These are phyloP conservation scores for Chloromyia formosa DNA, from an alignment of 2,888 invertebrate species.

Conservation along the genomic window DNA sequence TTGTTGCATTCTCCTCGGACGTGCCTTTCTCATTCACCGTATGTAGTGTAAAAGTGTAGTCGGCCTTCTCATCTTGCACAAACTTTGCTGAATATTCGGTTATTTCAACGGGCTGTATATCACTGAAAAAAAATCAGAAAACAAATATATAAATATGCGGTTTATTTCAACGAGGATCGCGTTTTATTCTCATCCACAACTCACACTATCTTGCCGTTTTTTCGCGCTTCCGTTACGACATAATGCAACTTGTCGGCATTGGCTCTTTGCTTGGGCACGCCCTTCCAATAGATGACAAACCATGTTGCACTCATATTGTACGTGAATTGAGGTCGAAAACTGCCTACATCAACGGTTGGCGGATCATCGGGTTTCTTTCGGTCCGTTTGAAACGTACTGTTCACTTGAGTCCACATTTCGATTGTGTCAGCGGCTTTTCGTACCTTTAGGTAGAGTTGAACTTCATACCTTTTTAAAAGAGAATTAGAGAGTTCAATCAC, in stretches of 20 bases:
- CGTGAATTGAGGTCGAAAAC: conserved; percentile 72
- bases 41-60: conserved; percentile 66
- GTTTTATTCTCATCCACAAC: too few species aligned
- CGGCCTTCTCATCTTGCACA: conserved; percentile 12
- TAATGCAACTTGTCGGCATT: conserved; percentile 82
- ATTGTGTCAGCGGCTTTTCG: conserved; percentile 65
- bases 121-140: not conserved
- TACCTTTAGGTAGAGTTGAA: conserved; percentile 70
- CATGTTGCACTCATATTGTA: conserved; percentile 62
- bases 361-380: conserved; percentile 69
- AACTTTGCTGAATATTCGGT: conserved; percentile 44
- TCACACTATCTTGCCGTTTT: conserved; percentile 55
- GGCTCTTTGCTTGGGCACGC: conserved; percentile 72
- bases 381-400: conserved; percentile 69
- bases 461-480: conserved; percentile 52
- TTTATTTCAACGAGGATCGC: not conserved
- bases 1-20: not conserved
- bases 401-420: conserved; percentile 76
- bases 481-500: conserved; percentile 53
- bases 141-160: not conserved
- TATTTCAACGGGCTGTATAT: conserved; percentile 1
- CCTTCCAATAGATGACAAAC: conserved; percentile 81
- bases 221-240: conserved; percentile 64
- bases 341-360: conserved; percentile 77
- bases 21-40: conserved; percentile 59